These are phyloP conservation scores for Cynopterus sphinx DNA, from an alignment of 2,797 vertebrate genomes.

Conservation along the genomic window DNA sequence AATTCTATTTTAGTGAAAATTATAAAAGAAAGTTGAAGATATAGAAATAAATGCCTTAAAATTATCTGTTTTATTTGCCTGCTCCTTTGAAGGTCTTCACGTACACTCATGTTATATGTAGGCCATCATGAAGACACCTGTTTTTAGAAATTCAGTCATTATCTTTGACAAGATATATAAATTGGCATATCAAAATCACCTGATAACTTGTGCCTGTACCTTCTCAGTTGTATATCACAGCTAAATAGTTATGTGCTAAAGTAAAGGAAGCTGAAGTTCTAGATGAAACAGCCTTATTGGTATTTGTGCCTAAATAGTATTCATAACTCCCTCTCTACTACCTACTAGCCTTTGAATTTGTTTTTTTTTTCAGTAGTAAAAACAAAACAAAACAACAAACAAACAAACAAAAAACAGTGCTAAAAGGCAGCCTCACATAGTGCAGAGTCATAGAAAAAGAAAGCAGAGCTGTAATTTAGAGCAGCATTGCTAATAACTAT, in stretches of 20 bases:
- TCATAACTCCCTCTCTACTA: background rate
- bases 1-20: background rate
- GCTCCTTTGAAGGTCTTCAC: background rate
- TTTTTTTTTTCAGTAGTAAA: constrained; percentile 5
- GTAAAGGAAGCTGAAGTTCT: background rate
- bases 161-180: background rate
- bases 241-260: background rate
- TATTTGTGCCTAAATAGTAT: background rate
- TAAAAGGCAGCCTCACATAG: background rate
- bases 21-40: background rate
- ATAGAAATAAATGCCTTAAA: background rate
- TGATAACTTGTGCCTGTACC: background rate
- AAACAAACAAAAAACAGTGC: background rate
- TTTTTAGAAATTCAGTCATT: background rate
- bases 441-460: background rate
- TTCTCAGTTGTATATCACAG: background rate
- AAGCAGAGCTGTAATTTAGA: background rate
- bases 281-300: background rate
- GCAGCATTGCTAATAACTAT: background rate
- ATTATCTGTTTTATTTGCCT: background rate
- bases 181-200: background rate
- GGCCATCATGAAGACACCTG: background rate
- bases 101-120: background rate
- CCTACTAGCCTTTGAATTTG: background rate
- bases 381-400: too few relatives aligned